A percentile compares a stretch with the other conserved stretches of the same genome.
Evolutionary conservation across 2,888 invertebrate species (phyloP).

Genomic region (Andrena fulva): DNA sequence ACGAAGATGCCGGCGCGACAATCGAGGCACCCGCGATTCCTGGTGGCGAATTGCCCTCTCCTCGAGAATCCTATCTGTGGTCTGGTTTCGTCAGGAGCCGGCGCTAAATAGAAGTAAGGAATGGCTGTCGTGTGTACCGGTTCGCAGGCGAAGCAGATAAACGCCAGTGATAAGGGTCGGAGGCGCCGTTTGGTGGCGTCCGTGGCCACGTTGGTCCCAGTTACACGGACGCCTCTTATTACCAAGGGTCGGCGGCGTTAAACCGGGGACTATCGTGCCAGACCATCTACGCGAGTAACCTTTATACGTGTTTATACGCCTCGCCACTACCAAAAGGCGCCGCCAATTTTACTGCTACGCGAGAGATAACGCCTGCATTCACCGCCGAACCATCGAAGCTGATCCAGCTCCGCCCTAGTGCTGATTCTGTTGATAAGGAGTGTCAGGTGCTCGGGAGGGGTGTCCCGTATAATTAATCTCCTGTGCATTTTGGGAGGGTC

Average conservation of each 20-base stretch:
- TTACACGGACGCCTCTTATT: conserved; percentile 73
- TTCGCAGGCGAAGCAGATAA: conserved; percentile 51
- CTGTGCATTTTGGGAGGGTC: no score
- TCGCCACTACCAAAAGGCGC: conserved; percentile 53
- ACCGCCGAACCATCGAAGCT: conserved; percentile 41
- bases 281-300: conserved; percentile 70
- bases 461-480: conserved; percentile 23
- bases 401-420: conserved; percentile 17
- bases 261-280: conserved; percentile 68
- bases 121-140: conserved; percentile 32
- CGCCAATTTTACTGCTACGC: conserved; percentile 57
- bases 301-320: conserved; percentile 64
- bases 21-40: background rate
- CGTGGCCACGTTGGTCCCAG: conserved; percentile 43
- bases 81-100: conserved; percentile 10
- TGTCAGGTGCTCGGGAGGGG: background rate
- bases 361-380: conserved; percentile 49
- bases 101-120: conserved; percentile 50
- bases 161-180: conserved; percentile 60
- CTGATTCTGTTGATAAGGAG: conserved; percentile 37
- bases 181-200: conserved; percentile 46
- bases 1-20: background rate
- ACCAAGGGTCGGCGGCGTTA: conserved; percentile 73
- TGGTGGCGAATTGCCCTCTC: background rate
- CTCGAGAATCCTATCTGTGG: conserved; percentile 31